Conservation (phyloP, 2,113 vertebrate species). For the Solea senegalensis region DNA sequence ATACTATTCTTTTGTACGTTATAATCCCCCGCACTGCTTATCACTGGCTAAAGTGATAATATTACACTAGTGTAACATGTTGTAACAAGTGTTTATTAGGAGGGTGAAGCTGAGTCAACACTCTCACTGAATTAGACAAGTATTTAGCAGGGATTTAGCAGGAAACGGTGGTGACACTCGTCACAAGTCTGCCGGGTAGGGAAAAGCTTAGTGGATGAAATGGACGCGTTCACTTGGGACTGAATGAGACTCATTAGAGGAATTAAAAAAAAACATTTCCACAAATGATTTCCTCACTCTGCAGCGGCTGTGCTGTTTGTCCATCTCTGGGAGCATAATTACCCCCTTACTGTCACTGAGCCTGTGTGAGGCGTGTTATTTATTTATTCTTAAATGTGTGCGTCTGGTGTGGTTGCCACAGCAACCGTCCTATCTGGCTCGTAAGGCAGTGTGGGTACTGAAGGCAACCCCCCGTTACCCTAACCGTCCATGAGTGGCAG, state of each 20-base stretch:
- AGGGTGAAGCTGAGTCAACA: not conserved
- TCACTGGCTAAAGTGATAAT: too few relatives aligned
- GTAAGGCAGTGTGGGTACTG: conserved; percentile 33
- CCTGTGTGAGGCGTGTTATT: conserved; percentile 11
- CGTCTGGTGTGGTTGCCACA: conserved; percentile 65
- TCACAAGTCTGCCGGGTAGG: conserved; percentile 50
- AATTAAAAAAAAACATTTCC: conserved; percentile 62
- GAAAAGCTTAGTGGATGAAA: conserved; percentile 33
- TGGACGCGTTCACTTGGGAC: conserved; percentile 35
- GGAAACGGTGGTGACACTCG: conserved; percentile 38
- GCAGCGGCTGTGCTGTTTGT: conserved; percentile 6
- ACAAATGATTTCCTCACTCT: conserved; percentile 24
- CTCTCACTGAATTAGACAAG: conserved; percentile 1
- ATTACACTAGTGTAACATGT: too few relatives aligned
- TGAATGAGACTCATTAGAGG: conserved; percentile 50
- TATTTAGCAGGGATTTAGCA: conserved; percentile 24
- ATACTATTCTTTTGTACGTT: too few relatives aligned
- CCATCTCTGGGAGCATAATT: conserved; percentile 31
- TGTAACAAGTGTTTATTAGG: too few relatives aligned
- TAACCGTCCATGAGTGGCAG: conserved; percentile 16
- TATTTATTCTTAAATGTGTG: not conserved
- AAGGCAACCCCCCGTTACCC: conserved; percentile 38
- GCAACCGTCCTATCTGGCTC: conserved; percentile 61
- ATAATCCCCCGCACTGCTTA: too few relatives aligned
- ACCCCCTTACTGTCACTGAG: conserved; percentile 22